Evolutionary conservation across 2,888 invertebrate genomes (phyloP), one percentile per base, ranked within the genome.

Genomic region (Lithophane semibrunnea): DNA sequence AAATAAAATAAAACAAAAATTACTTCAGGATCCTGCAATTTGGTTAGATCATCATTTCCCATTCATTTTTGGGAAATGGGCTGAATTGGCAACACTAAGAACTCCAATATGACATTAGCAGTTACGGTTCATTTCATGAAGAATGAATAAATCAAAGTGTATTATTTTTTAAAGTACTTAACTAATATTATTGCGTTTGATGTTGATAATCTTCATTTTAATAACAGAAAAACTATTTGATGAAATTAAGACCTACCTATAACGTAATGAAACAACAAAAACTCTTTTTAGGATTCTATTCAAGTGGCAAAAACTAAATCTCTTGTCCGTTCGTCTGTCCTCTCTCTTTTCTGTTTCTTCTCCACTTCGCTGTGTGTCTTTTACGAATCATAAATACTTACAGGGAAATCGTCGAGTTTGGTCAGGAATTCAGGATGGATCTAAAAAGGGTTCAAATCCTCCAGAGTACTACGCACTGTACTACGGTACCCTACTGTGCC

Each of bases 81-180:
- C 16, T 29, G 5, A 42, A 44, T 9, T 77, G 77, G 77, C 64
- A 82, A 18, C 52, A 82, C 75, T 56, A n/a, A 58, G 0, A 13
- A 58, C 0, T 74, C 13, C 7, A 29, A 63, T 24, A 4, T 77
- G 54, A 42, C 77, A 77, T 18, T n/a, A 2, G 2, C 24, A 21
- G 13, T 16, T 56, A 7, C 69, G 68, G 10, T 76, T 77, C 29
- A 64, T 58, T 80, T 69, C 47, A 69, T 0, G 63, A 0, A 52
- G 58, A 42, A 52, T 58, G 4, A n/a, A 10, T 24, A 12, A 0
- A 2, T 16, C 5, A 37, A 3, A n/a, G 24, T 44, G 58, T 24
- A 24, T 1, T 24, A 24, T 12, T 12, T 24, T 58, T 2, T 37
- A 37, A 5, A n/a, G n/a, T n/a, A n/a, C n/a, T n/a, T 37, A 37